phyloP scores from a whole-genome alignment of 2,797 vertebrate species.

The Sarcophilus harrisii region DNA sequence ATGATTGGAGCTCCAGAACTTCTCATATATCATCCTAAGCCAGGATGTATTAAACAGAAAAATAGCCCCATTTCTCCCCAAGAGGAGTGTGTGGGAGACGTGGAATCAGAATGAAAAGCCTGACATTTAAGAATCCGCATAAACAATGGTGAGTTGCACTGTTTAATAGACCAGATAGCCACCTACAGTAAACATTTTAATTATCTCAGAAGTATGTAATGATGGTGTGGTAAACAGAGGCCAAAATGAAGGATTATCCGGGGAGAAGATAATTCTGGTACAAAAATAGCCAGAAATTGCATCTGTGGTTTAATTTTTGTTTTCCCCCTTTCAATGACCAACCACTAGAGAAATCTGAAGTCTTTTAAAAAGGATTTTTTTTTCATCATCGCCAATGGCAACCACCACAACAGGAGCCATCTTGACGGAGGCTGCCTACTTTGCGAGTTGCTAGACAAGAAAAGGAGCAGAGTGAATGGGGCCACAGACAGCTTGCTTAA shows the following conservation, averaged over 20 bases:
- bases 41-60: constrained; percentile 29
- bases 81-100: constrained; percentile 51
- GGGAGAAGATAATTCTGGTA: constrained; percentile 24
- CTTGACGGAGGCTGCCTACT: neutral
- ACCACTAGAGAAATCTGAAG: neutral
- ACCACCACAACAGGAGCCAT: neutral
- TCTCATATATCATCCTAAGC: neutral
- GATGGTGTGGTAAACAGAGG: constrained; percentile 47
- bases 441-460: neutral
- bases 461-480: neutral
- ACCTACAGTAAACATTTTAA: constrained; percentile 71
- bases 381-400: neutral
- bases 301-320: neutral
- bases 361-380: neutral
- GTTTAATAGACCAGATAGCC: constrained; percentile 70
- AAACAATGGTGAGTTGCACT: constrained; percentile 1
- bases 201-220: constrained; percentile 68
- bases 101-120: constrained; percentile 55
- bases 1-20: neutral
- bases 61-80: neutral
- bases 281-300: constrained; percentile 44
- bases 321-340: neutral
- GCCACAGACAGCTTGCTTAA: neutral
- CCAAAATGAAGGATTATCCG: constrained; percentile 37
- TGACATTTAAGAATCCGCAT: constrained; percentile 46